Base-by-base conservation (phyloP, 2,888 invertebrate genomes). In the Druceiella hillmani region DNA sequence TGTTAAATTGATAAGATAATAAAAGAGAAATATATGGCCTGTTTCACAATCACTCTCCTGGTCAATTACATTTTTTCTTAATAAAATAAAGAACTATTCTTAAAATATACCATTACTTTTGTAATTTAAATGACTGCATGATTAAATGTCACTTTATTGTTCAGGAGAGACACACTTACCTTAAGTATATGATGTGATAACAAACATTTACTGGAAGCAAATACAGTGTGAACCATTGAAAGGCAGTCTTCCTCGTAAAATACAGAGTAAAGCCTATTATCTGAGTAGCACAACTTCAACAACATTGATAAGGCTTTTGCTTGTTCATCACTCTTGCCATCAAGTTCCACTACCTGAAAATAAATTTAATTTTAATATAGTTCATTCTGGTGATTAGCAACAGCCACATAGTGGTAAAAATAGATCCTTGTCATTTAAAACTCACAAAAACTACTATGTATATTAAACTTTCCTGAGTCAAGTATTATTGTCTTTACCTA, bases 301-400 rank as follows among this genome's bases (percentile, higher is more conserved):
- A 81, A 54, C 9, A 77, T 55, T 38, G 75, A 68, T 42, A 85
- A 59, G 2, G 82, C 81, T 45, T 62, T 50, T 2, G 82, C 79
- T 56, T 84, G 83, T 32, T 77, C 74, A 34, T 63, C 65, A 3
- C 77, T 74, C 4, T 58, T 64, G 7, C 76, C 74, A 4, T 72
- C 67, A 11, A 81, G 55, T 53, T 85, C 85, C 12, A 85, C 81
- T 42, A 81, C 72, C 81, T 81, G 46, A 20, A 50, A 47, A 15
- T 22, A 26, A 38, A 38, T 17, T 51, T n/a, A n/a, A n/a, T n/a
- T n/a, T n/a, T n/a, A n/a, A n/a, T n/a, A n/a, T n/a, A n/a, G n/a
- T n/a, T n/a, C n/a, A n/a, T n/a, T n/a, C n/a, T n/a, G n/a, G n/a
- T n/a, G n/a, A n/a, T n/a, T n/a, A n/a, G n/a, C n/a, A n/a, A n/a